phyloP scores from a whole-genome alignment of 35 echinoderm and acorn worm species.

The Apostichopus californicus region DNA sequence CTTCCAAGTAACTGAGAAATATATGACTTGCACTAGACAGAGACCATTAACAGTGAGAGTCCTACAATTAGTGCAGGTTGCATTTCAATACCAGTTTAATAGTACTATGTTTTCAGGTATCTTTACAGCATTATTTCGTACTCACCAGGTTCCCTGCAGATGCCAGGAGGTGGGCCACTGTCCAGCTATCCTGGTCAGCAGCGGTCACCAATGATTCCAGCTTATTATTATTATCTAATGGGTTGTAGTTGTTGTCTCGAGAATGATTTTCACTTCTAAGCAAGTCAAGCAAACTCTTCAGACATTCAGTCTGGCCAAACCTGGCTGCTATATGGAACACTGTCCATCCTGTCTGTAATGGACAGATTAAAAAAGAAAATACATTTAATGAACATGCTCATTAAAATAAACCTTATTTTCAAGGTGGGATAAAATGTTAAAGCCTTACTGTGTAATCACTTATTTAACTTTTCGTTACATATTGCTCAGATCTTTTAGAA shows the following conservation, averaged over 20 bases:
- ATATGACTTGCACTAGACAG: no score
- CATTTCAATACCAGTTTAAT: no score
- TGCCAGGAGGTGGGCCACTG: constrained; percentile 76
- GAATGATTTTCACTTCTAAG: constrained; percentile 22
- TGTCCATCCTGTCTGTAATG: constrained; percentile 73
- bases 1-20: no score
- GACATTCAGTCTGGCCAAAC: constrained; percentile 70
- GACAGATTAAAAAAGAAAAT: background rate
- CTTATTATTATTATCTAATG: background rate
- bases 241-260: constrained; percentile 35
- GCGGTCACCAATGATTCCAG: constrained; percentile 10
- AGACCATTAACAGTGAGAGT: no score
- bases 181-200: constrained; percentile 81
- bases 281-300: constrained; percentile 69
- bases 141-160: constrained; percentile 67
- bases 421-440: no score
- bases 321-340: constrained; percentile 73
- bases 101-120: no score
- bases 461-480: no score
- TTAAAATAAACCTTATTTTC: no score
- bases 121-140: background rate
- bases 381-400: no score
- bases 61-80: no score
- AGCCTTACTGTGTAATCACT: no score
- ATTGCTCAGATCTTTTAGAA: no score